phyloP scores from a whole-genome alignment of 2,113 vertebrate genomes.

The Oncorhynchus kisutch region DNA sequence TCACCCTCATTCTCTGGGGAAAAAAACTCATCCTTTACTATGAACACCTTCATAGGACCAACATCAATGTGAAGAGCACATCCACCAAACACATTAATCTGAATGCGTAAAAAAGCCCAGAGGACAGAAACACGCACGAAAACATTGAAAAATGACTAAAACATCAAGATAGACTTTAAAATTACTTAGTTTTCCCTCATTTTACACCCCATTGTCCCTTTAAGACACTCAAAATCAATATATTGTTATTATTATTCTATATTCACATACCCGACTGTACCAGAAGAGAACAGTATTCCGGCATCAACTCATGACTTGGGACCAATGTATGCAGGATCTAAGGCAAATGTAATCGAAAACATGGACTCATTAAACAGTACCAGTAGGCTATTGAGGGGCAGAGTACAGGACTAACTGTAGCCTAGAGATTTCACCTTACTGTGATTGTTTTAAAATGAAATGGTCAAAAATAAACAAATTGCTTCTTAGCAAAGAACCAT shows the following conservation, averaged over 20 bases:
- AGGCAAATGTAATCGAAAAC: neutral
- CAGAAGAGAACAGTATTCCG: conserved; percentile 83
- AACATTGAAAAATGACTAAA: no score
- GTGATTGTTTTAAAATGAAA: no score
- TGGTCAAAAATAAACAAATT: no score
- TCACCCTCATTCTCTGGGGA: conserved; percentile 69
- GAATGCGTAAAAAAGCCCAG: no score
- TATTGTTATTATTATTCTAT: no score
- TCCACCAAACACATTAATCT: neutral
- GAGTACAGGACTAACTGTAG: no score
- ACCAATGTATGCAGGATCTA: conserved; percentile 81
- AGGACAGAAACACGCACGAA: no score
- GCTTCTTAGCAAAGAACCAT: neutral
- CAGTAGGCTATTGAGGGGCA: no score
- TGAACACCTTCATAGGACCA: neutral
- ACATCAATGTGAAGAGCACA: neutral
- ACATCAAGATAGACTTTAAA: no score
- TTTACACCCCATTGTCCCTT: no score
- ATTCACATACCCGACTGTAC: conserved; percentile 78
- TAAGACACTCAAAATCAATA: no score
- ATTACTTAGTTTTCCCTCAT: no score
- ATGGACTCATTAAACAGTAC: neutral
- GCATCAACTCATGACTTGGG: conserved; percentile 90
- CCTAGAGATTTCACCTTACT: neutral
- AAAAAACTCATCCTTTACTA: conserved; percentile 8